Evolutionary conservation across 37 sponge, comb jelly and placozoan species (phyloP).

Genomic region (Aplysina aerophoba): DNA sequence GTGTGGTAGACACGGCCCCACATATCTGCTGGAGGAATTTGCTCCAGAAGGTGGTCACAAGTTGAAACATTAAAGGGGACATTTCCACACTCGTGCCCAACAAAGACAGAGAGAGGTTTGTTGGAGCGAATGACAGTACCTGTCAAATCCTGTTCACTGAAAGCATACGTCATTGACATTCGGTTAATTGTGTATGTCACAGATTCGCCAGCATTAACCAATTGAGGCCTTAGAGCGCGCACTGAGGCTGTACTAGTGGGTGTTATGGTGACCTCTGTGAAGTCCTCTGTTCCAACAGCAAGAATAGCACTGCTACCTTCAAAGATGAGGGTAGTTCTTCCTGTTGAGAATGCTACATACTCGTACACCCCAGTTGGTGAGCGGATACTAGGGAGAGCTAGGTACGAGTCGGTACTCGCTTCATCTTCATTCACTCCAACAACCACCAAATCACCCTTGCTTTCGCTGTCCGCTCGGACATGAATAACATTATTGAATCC

Average conservation of each 20-base stretch:
- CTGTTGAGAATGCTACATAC: constrained; percentile 12
- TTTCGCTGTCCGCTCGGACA: background rate
- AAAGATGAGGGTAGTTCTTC: background rate
- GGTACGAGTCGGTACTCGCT: constrained; percentile 19
- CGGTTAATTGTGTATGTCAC: background rate
- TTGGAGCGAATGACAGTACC: background rate
- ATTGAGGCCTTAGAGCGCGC: background rate
- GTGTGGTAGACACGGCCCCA: constrained; percentile 23
- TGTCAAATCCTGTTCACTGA: constrained; percentile 8
- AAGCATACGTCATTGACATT: background rate
- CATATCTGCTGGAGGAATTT: constrained; percentile 9
- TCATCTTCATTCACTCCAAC: constrained; percentile 23
- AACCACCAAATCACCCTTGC: constrained; percentile 6
- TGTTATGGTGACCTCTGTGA: background rate
- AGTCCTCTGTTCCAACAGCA: constrained; percentile 2
- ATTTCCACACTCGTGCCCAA: constrained; percentile 23
- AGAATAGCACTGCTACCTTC: constrained; percentile 24
- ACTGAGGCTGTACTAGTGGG: background rate
- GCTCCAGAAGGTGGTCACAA: constrained; percentile 28
- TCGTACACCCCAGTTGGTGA: constrained; percentile 4
- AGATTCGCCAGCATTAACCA: background rate
- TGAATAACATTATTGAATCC: background rate
- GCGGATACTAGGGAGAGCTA: background rate
- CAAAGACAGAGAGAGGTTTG: constrained; percentile 25
- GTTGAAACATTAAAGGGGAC: constrained; percentile 12